Conservation (phyloP, 2,888 invertebrate genomes). For the Hypomecis punctinalis region DNA sequence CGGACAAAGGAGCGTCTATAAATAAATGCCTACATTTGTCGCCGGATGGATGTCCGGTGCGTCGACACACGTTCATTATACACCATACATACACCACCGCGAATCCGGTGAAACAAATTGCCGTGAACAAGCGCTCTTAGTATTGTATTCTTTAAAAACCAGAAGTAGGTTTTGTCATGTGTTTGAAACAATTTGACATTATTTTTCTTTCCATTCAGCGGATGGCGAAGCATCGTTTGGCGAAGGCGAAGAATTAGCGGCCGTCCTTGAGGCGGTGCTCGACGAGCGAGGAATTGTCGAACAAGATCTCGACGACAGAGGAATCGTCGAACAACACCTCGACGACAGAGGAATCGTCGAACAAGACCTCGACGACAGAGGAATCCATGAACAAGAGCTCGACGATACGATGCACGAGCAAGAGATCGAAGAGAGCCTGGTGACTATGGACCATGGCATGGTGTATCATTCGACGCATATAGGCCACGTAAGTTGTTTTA, state of each 20-base stretch:
- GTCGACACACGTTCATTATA: no score
- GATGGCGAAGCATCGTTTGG: constrained; percentile 86
- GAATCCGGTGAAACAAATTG: no score
- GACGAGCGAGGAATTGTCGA: constrained; percentile 83
- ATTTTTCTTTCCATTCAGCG: constrained; percentile 59
- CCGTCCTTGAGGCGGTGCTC: constrained; percentile 89
- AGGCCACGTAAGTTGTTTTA: constrained; percentile 26
- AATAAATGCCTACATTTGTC: no score
- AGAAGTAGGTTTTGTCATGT: no score
- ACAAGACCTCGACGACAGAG: constrained; percentile 51
- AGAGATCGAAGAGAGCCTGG: constrained; percentile 27
- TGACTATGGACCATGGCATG: constrained; percentile 39
- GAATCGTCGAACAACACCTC: constrained; percentile 63
- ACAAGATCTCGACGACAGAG: constrained; percentile 64
- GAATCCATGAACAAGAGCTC: constrained; percentile 47
- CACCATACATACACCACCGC: no score
- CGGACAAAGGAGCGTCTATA: no score
- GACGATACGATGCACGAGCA: constrained; percentile 53
- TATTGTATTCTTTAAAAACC: no score
- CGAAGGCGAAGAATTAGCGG: constrained; percentile 94
- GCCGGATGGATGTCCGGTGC: no score
- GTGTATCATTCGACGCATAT: constrained; percentile 30
- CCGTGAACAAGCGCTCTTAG: no score
- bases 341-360: constrained; percentile 52
- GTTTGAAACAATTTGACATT: no score